Conservation (phyloP, 2,797 vertebrate genomes). For the Pitangus sulphuratus region DNA sequence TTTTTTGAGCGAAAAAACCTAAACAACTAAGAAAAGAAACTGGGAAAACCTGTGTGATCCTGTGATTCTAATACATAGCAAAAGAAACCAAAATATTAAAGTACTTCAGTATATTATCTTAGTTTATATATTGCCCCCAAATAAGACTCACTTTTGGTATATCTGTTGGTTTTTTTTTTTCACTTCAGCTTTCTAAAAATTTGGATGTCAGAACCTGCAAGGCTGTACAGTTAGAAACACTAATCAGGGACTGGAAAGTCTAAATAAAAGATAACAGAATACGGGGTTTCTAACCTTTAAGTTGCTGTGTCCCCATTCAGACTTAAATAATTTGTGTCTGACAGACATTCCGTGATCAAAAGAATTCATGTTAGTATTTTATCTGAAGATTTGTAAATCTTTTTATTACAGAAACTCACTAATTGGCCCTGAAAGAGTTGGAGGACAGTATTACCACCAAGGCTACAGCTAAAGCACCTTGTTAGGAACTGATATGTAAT, state of each 20-base stretch:
- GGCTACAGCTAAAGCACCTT: neutral
- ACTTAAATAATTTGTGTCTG: neutral
- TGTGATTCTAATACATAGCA: neutral
- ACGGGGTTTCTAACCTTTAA: neutral
- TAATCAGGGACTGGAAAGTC: neutral
- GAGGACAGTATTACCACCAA: neutral
- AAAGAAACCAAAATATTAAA: neutral
- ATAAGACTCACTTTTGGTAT: neutral
- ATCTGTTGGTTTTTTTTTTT: neutral
- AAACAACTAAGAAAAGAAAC: neutral
- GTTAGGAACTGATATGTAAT: neutral
- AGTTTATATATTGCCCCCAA: neutral
- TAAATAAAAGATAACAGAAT: neutral
- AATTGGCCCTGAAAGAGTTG: neutral
- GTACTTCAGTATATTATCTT: neutral
- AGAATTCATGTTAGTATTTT: neutral
- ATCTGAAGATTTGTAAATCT: neutral
- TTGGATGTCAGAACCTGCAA: neutral
- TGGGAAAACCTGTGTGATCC: neutral
- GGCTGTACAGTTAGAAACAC: neutral
- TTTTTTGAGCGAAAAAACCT: neutral
- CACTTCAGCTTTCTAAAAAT: neutral
- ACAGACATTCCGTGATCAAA: neutral
- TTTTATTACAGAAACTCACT: neutral
- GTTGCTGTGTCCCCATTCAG: neutral